Evolutionary conservation across 2,888 invertebrate genomes (phyloP).

Genomic region (Phyto melanocephala): DNA sequence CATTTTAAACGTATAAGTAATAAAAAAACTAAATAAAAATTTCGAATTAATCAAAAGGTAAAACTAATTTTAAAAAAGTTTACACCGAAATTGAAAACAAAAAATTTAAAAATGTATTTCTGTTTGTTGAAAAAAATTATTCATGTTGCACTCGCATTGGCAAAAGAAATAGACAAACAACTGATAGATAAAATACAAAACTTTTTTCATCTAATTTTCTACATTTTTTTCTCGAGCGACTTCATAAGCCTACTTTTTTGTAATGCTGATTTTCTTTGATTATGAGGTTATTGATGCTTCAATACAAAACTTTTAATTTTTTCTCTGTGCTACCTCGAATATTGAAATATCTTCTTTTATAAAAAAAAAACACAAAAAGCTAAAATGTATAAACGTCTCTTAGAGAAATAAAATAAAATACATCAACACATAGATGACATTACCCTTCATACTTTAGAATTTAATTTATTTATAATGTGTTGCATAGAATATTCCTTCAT

Average conservation of each 20-base stretch:
- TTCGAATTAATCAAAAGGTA: no score
- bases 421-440: slow-evolving; percentile 4
- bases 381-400: slow-evolving; percentile 5
- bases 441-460: slow-evolving; percentile 48
- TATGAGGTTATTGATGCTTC: slow-evolving; percentile 6
- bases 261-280: background rate
- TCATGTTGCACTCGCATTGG: slow-evolving; percentile 1
- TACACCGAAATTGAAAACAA: no score
- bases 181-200: slow-evolving; percentile 8
- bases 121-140: background rate
- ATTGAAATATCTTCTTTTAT: background rate
- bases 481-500: slow-evolving; percentile 40
- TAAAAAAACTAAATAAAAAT: slow-evolving; percentile 11
- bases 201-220: slow-evolving; percentile 25
- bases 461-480: slow-evolving; percentile 35
- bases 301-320: slow-evolving; percentile 11
- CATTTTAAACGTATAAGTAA: no score
- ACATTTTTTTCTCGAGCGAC: background rate
- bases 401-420: background rate
- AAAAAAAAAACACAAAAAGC: background rate
- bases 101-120: background rate
- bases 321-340: background rate
- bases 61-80: no score
- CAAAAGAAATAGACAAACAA: background rate
- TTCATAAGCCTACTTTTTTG: slow-evolving; percentile 39